A percentile compares a stretch with the other conserved stretches of the same genome.
Conservation (phyloP, 37 sponge, comb jelly and placozoan species). For the Corticium candelabrum region DNA sequence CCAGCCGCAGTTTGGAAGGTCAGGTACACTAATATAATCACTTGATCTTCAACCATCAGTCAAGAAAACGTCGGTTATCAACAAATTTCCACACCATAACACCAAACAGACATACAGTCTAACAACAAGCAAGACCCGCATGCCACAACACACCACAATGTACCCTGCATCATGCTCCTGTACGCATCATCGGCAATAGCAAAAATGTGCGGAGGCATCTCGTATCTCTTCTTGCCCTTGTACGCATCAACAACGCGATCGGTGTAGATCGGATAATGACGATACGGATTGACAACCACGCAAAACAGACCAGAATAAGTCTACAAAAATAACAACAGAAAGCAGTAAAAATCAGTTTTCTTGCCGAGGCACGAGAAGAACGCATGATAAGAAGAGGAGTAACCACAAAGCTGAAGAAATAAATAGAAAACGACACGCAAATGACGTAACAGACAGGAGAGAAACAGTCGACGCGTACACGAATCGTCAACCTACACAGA, state of each 20-base stretch:
- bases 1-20: no score
- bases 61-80: no score
- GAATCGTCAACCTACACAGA: no score
- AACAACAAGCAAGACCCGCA: not conserved
- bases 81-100: no score
- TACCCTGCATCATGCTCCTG: conserved; percentile 89
- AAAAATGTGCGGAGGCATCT: conserved; percentile 96
- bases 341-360: no score
- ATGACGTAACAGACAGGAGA: not conserved
- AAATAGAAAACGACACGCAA: not conserved
- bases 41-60: no score
- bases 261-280: conserved; percentile 84
- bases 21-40: no score
- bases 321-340: no score
- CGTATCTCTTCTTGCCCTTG: conserved; percentile 83
- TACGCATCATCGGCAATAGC: conserved; percentile 94
- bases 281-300: conserved; percentile 96
- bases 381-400: no score
- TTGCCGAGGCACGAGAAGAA: no score
- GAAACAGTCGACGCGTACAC: no score
- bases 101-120: not conserved
- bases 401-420: no score
- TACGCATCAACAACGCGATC: conserved; percentile 82
- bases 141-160: conserved; percentile 14
- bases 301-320: conserved; percentile 99